phyloP scores from a whole-genome alignment of 1,140 invertebrate genomes.

The Daktulosphaira vitifoliae region DNA sequence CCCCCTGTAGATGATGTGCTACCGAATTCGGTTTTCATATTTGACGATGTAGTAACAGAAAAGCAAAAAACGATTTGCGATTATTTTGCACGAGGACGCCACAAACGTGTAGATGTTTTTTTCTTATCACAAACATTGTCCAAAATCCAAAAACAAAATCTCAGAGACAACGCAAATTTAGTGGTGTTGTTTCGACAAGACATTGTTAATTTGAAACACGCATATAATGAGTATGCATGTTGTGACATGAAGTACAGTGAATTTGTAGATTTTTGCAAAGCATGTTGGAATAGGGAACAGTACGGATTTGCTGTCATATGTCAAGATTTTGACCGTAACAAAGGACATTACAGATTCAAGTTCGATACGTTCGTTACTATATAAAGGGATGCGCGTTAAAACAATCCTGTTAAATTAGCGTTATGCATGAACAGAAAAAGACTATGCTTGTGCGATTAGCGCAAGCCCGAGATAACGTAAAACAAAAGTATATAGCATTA shows the following conservation, averaged over 20 bases:
- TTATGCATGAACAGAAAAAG: background rate
- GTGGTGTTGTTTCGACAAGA: slow-evolving; percentile 44
- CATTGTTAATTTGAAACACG: slow-evolving; percentile 43
- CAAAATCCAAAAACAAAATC: slow-evolving; percentile 43
- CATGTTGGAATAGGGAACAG: slow-evolving; percentile 28
- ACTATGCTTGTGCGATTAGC: background rate
- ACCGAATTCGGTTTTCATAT: slow-evolving; percentile 42
- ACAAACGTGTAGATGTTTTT: slow-evolving; percentile 42
- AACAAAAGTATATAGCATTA: background rate
- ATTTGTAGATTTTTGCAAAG: slow-evolving; percentile 36
- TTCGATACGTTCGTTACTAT: background rate
- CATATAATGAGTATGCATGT: slow-evolving; percentile 43
- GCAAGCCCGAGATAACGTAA: background rate
- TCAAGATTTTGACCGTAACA: background rate
- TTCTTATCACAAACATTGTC: slow-evolving; percentile 44
- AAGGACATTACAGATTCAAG: background rate
- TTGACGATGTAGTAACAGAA: slow-evolving; percentile 44
- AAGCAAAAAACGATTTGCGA: slow-evolving; percentile 42
- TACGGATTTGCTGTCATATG: background rate
- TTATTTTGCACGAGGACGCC: slow-evolving; percentile 43
- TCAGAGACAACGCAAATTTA: slow-evolving; percentile 44
- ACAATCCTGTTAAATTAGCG: background rate
- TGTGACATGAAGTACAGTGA: slow-evolving; percentile 39
- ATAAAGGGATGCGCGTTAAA: background rate
- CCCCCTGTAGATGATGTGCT: slow-evolving; percentile 35